Percentiles rank a stretch among this genome's conserved stretches.
phyloP scores from a whole-genome alignment of 2,113 vertebrate species.

The Uria lomvia region DNA sequence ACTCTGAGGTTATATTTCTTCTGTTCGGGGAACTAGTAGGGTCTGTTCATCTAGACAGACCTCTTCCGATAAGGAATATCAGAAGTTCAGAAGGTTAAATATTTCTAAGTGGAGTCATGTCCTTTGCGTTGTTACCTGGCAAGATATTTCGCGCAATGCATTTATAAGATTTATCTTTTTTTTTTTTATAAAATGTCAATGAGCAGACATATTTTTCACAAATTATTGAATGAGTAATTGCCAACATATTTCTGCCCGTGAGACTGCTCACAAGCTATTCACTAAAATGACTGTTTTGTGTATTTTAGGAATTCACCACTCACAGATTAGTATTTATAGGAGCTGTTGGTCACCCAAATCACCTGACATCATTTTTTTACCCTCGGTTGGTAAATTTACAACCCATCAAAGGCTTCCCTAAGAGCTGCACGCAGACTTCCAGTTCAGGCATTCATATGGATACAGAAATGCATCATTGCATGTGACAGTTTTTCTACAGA shows the following conservation, averaged over 20 bases:
- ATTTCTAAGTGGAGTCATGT: neutral
- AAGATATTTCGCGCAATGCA: neutral
- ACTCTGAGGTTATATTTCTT: neutral
- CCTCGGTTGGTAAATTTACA: neutral
- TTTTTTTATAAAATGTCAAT: neutral
- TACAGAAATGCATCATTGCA: slow-evolving; percentile 20
- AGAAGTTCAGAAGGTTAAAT: neutral
- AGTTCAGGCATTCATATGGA: slow-evolving; percentile 1
- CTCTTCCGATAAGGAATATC: neutral
- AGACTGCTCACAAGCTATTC: slow-evolving; percentile 12
- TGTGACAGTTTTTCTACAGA: slow-evolving; percentile 36
- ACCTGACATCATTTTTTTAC: neutral
- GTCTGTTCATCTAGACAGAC: neutral
- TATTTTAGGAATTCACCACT: neutral
- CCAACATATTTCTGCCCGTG: neutral
- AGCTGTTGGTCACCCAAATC: neutral
- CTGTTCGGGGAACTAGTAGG: neutral
- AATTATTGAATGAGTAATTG: slow-evolving; percentile 28
- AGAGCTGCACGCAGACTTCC: neutral
- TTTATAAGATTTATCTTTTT: neutral
- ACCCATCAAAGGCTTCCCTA: neutral
- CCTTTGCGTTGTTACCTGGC: neutral
- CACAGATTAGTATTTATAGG: neutral
- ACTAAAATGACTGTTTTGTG: neutral
- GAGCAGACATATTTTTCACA: slow-evolving; percentile 9